These are phyloP conservation scores for Pseudochirops cupreus DNA, from an alignment of 2,797 vertebrate genomes.

Conservation along the genomic window DNA sequence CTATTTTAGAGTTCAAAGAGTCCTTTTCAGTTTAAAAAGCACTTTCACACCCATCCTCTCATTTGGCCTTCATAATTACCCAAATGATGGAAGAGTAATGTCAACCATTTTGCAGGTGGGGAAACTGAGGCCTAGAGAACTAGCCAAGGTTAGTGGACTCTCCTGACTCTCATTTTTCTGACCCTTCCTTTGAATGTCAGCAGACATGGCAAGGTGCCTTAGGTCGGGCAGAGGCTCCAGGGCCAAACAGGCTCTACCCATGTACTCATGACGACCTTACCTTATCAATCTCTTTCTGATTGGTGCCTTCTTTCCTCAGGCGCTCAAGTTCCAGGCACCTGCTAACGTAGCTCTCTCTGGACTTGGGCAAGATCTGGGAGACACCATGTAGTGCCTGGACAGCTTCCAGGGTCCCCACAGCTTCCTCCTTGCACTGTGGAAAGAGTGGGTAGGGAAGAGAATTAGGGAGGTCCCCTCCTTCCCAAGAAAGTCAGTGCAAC, in stretches of 20 bases:
- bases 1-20: background rate
- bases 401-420: conserved; percentile 92
- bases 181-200: background rate
- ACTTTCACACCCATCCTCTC: background rate
- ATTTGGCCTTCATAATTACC: background rate
- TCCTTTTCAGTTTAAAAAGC: background rate
- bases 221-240: background rate
- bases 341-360: conserved; percentile 92
- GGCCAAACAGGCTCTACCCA: fast-evolving
- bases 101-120: background rate
- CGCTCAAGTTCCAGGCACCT: conserved; percentile 94
- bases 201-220: background rate
- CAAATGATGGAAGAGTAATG: background rate
- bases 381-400: conserved; percentile 93
- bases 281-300: conserved; percentile 96
- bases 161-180: background rate
- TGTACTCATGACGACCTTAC: conserved; percentile 74
- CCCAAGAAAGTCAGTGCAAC: background rate
- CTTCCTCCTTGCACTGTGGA: conserved; percentile 94
- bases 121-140: background rate
- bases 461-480: background rate
- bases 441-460: fast-evolving
- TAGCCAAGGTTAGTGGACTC: background rate
- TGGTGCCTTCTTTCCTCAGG: conserved; percentile 91
- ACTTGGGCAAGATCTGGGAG: conserved; percentile 93